Base-by-base conservation (phyloP, 2,797 vertebrate genomes). In the Falco columbarius region DNA sequence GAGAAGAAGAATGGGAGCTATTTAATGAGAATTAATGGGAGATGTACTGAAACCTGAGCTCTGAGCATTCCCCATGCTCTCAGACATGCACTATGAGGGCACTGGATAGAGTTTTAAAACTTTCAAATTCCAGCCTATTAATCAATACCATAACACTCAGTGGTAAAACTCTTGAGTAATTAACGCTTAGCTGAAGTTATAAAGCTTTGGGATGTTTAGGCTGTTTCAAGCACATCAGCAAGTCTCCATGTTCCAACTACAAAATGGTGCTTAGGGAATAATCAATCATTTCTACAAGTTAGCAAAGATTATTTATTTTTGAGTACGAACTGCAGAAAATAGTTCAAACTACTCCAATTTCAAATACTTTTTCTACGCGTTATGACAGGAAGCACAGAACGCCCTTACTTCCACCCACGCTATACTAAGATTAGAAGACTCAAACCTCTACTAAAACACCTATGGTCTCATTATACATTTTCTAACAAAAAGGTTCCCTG, bases 241-340 rank as follows among this genome's bases (percentile, higher is more conserved):
- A 62, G 44, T 75, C 76, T 84, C 67, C 58, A 56, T 34, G 47
- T 63, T 90, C 55, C 82, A 76, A 0, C 42, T 68, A 89, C 75
- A 91, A 95, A 92, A 63, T 46, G 58, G 30, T 66, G 36, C 67
- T 84, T 54, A 68, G 76, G 88, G 91, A 94, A 91, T 90, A 91
- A 83, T 90, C 71, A 93, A 71, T 96, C 70, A 83, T 89, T 89
- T 81, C 74, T 77, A 87, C 52, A 92, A 84, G 85, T 93, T 95
- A 90, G 73, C 34, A 93, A 90, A 81, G 71, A 94, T 86, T 81
- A 76, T 68, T 94, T 93, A 70, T 75, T 90, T 90, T 79, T 46
- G 36, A 89, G 42, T 51, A n/a, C 16, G 65, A 89, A 81, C 38
- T 51, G 32, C 54, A 86, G 71, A 93, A 88, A 72, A 77, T 5